A percentile compares a stretch with the other conserved stretches of the same genome.
These are phyloP conservation scores for Zophobas atratus DNA, from an alignment of 1,140 invertebrate genomes.

Conservation along the genomic window DNA sequence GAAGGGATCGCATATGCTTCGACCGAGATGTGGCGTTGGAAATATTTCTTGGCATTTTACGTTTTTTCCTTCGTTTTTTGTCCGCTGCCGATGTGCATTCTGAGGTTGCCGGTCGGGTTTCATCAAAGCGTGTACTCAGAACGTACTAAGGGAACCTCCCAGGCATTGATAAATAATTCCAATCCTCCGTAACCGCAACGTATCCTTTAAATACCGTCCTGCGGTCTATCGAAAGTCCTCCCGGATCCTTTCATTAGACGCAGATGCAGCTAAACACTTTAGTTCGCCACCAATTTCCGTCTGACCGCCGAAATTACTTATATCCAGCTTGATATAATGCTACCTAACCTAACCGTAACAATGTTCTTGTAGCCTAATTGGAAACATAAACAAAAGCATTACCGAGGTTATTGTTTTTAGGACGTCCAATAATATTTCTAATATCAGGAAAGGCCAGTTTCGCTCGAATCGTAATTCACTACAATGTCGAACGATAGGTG, in stretches of 20 bases:
- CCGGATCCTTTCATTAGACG: slow-evolving; percentile 49
- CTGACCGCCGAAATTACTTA: slow-evolving; percentile 50
- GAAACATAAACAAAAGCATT: slow-evolving; percentile 47
- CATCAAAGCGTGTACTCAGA: not conserved
- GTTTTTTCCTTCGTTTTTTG: slow-evolving; percentile 20
- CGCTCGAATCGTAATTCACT: not conserved
- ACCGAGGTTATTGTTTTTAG: slow-evolving; percentile 25
- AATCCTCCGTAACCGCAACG: slow-evolving; percentile 22
- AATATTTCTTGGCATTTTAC: slow-evolving; percentile 44
- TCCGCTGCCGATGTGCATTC: too few species aligned
- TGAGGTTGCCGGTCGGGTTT: not conserved
- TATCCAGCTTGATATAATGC: slow-evolving; percentile 43
- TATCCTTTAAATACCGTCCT: slow-evolving; percentile 43
- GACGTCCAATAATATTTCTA: slow-evolving; percentile 40
- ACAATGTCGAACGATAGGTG: not conserved
- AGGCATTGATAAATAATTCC: slow-evolving; percentile 36
- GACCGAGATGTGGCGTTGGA: slow-evolving; percentile 32
- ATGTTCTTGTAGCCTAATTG: slow-evolving; percentile 31
- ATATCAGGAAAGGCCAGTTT: not conserved
- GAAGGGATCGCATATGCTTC: slow-evolving; percentile 27
- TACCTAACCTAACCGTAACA: slow-evolving; percentile 46
- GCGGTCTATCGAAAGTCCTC: slow-evolving; percentile 49
- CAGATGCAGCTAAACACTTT: slow-evolving; percentile 52
- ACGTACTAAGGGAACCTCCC: not conserved
- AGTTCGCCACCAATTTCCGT: slow-evolving; percentile 47